Percentiles rank a stretch among this genome's conserved stretches.
Conservation (phyloP, 2,113 vertebrate species). For the Merops nubicus region DNA sequence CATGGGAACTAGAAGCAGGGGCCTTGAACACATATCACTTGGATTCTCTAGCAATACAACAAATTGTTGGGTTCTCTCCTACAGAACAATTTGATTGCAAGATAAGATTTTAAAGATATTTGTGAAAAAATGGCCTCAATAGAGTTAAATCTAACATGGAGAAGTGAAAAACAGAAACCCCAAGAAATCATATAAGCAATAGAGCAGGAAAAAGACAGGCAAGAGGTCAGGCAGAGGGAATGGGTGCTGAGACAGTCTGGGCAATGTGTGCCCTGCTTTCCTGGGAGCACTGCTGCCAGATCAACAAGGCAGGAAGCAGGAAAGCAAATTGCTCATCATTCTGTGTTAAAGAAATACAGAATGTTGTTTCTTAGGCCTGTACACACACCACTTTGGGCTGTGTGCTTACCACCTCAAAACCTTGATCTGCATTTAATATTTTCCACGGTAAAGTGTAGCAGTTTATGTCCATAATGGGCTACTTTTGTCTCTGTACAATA, state of each 20-base stretch:
- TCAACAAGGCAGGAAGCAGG: background rate
- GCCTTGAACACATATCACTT: background rate
- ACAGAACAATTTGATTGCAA: background rate
- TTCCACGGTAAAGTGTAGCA: background rate
- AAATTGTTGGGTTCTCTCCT: background rate
- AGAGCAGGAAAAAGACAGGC: background rate
- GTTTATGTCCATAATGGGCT: background rate
- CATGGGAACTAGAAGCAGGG: background rate
- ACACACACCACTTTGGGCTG: background rate
- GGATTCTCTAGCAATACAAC: background rate
- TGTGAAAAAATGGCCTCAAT: background rate
- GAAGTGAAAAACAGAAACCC: background rate
- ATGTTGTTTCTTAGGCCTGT: background rate
- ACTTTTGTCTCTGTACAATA: background rate
- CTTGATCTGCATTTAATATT: background rate
- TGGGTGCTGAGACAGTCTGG: background rate
- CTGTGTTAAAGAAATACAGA: background rate
- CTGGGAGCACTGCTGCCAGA: background rate
- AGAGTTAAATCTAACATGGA: background rate
- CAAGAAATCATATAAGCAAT: background rate
- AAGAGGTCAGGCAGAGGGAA: background rate
- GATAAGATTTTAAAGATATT: background rate
- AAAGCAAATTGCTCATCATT: background rate
- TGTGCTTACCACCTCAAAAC: background rate
- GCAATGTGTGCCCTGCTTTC: background rate